phyloP scores from a whole-genome alignment of 2,113 vertebrate genomes.

The Myxocyprinus asiaticus region DNA sequence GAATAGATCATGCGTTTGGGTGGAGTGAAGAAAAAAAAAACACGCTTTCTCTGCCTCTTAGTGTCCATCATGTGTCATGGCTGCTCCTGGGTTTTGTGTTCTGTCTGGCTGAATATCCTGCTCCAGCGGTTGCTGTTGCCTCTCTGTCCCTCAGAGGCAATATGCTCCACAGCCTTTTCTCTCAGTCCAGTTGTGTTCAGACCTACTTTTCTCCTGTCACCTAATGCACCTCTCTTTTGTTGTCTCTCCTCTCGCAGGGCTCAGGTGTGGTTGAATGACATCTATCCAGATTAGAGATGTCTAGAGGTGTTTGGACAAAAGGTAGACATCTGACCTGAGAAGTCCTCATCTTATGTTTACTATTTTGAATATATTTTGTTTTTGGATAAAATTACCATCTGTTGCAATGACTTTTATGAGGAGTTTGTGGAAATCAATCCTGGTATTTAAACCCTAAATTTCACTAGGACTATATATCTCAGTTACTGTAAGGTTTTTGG shows the following conservation, averaged over 20 bases:
- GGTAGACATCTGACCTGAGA: slow-evolving; percentile 54
- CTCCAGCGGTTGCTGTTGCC: slow-evolving; percentile 65
- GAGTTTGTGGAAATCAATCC: too few relatives aligned
- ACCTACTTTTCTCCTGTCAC: slow-evolving; percentile 20
- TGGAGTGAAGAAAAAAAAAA: slow-evolving; percentile 23
- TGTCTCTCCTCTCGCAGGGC: slow-evolving; percentile 41
- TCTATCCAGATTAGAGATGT: slow-evolving; percentile 64
- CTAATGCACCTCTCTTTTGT: slow-evolving; percentile 51
- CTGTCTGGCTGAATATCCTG: slow-evolving; percentile 76
- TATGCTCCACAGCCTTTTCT: slow-evolving; percentile 27
- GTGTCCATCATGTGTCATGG: slow-evolving; percentile 78
- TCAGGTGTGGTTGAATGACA: slow-evolving; percentile 72
- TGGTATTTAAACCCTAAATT: too few relatives aligned
- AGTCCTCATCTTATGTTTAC: slow-evolving; percentile 5
- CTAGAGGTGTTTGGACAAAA: slow-evolving; percentile 43
- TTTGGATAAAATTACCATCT: neutral
- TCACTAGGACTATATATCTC: too few relatives aligned
- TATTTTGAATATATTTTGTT: neutral
- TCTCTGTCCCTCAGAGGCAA: slow-evolving; percentile 71
- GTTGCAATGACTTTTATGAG: too few relatives aligned
- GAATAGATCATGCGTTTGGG: slow-evolving; percentile 51
- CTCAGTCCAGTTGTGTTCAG: slow-evolving; percentile 8
- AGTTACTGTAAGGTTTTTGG: too few relatives aligned
- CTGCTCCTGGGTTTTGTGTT: slow-evolving; percentile 71
- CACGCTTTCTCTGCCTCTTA: slow-evolving; percentile 61